A percentile compares a stretch with the other conserved stretches of the same genome.
Conservation (phyloP, 1,140 invertebrate genomes). For the Drosophila ficusphila region DNA sequence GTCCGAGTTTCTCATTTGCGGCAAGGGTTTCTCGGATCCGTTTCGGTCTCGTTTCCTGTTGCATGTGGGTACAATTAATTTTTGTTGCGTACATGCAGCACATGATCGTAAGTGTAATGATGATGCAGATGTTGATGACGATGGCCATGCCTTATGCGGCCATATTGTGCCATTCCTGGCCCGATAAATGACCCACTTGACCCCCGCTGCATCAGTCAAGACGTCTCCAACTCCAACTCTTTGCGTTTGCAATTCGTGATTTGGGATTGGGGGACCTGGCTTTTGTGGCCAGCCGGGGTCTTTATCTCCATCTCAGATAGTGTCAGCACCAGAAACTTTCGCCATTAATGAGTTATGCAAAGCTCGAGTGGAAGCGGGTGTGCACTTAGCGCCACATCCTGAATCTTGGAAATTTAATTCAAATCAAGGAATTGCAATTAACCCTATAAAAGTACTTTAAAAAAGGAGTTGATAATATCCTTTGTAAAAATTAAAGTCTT, state of each 20-base stretch:
- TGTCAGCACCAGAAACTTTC: slow-evolving; percentile 42
- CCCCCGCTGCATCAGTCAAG: neutral
- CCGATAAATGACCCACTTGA: slow-evolving; percentile 41
- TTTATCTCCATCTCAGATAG: slow-evolving; percentile 34
- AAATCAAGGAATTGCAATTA: slow-evolving; percentile 9
- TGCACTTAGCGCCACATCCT: slow-evolving; percentile 40
- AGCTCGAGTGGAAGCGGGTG: slow-evolving; percentile 6
- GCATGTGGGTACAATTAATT: slow-evolving; percentile 72
- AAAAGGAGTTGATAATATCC: too few species aligned
- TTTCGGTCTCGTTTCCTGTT: slow-evolving; percentile 55
- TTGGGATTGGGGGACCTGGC: neutral
- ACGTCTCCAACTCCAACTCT: slow-evolving; percentile 1
- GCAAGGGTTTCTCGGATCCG: slow-evolving; percentile 30
- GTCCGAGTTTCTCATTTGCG: slow-evolving; percentile 63
- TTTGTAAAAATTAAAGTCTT: too few species aligned
- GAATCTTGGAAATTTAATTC: slow-evolving; percentile 52
- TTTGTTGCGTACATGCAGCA: slow-evolving; percentile 48
- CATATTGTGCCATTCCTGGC: slow-evolving; percentile 39
- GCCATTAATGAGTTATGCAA: slow-evolving; percentile 49
- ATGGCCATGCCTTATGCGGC: slow-evolving; percentile 26
- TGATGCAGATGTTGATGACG: slow-evolving; percentile 38
- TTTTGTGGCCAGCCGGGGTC: slow-evolving; percentile 21
- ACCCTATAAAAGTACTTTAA: neutral
- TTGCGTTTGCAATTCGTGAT: neutral
- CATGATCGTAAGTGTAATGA: slow-evolving; percentile 30